These are phyloP conservation scores for Pharmacophagus antenor DNA, from an alignment of 2,888 invertebrate genomes.

Conservation along the genomic window DNA sequence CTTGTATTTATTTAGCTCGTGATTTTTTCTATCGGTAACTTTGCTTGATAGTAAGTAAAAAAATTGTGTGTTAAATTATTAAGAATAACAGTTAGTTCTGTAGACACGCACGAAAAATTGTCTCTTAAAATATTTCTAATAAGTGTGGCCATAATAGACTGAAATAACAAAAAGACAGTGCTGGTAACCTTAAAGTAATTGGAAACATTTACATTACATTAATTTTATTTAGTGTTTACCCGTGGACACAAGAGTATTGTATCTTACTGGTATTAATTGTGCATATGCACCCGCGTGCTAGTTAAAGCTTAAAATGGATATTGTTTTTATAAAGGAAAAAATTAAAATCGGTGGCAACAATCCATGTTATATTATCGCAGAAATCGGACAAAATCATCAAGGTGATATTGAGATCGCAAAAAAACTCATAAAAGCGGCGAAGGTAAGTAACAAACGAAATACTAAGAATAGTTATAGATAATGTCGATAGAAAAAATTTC, in stretches of 20 bases:
- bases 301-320: conserved; percentile 54
- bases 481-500: conserved; percentile 3
- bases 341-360: conserved; percentile 68
- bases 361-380: conserved; percentile 89
- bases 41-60: too few species aligned
- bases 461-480: conserved; percentile 3
- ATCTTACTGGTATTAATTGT: neutral
- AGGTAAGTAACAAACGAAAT: conserved; percentile 74
- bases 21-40: too few species aligned
- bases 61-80: too few species aligned
- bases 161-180: neutral
- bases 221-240: neutral
- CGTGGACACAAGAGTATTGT: too few species aligned
- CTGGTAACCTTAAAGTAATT: neutral
- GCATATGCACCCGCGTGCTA: neutral
- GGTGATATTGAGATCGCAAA: conserved; percentile 87
- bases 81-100: too few species aligned
- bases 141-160: neutral
- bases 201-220: neutral
- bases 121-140: neutral
- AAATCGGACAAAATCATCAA: conserved; percentile 94
- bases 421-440: conserved; percentile 85
- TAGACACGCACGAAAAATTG: too few species aligned
- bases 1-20: neutral
- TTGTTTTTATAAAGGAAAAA: conserved; percentile 70